Evolutionary conservation across 2,888 invertebrate genomes (phyloP).

Genomic region (Neoitamus cyanurus): DNA sequence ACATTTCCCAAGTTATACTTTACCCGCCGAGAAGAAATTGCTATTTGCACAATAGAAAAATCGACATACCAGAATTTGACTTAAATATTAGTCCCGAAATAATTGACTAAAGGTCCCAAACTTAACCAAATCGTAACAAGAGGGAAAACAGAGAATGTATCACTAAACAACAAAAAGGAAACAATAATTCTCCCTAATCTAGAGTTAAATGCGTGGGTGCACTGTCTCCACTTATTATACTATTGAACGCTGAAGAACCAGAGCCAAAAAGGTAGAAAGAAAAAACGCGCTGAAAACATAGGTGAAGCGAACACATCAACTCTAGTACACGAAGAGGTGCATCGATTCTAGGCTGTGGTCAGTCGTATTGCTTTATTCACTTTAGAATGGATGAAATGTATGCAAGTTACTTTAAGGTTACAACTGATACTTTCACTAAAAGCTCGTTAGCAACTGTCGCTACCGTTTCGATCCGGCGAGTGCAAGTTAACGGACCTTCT

Average conservation of each 20-base stretch:
- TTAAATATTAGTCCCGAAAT: slow-evolving; percentile 13
- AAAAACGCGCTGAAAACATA: background rate
- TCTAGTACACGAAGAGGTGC: background rate
- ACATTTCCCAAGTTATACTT: background rate
- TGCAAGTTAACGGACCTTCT: slow-evolving; percentile 14
- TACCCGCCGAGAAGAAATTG: background rate
- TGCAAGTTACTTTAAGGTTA: background rate
- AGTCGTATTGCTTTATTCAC: background rate
- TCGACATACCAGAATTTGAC: background rate
- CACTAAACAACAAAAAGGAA: slow-evolving; percentile 25
- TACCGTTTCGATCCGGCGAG: slow-evolving; percentile 44
- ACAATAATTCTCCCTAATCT: background rate
- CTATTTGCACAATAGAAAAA: slow-evolving; percentile 5
- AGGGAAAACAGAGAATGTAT: slow-evolving; percentile 3
- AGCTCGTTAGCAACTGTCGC: slow-evolving; percentile 47
- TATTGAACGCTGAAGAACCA: slow-evolving; percentile 8
- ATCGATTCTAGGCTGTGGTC: background rate
- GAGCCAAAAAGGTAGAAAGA: background rate
- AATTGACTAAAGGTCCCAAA: slow-evolving; percentile 27
- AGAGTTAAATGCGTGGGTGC: slow-evolving; percentile 9
- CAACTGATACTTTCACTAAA: background rate
- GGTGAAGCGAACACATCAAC: background rate
- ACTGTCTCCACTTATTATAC: background rate
- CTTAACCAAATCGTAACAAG: slow-evolving; percentile 17
- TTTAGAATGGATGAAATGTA: background rate